Percentiles rank a stretch among this genome's conserved stretches.
Evolutionary conservation across 2,888 invertebrate species (phyloP).

Genomic region (Eurytoma californica): DNA sequence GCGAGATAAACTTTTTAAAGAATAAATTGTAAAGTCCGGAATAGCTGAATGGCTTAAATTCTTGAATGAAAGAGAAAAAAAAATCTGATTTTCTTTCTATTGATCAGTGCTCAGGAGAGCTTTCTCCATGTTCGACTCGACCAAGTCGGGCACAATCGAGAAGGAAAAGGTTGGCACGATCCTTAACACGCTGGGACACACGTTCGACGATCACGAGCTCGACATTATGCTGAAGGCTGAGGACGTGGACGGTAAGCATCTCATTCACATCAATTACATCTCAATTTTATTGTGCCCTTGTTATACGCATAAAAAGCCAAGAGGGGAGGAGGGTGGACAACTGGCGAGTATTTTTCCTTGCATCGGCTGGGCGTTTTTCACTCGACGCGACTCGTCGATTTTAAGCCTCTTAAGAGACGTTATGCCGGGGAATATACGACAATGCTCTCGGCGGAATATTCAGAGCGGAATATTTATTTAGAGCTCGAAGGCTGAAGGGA

Average conservation of each 20-base stretch:
- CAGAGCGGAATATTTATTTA: slow-evolving; percentile 36
- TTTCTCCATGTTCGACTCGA: slow-evolving; percentile 90
- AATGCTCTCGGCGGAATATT: slow-evolving; percentile 1
- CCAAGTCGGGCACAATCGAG: slow-evolving; percentile 86
- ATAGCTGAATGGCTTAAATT: too few relatives aligned
- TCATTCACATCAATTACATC: slow-evolving; percentile 3
- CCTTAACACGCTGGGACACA: slow-evolving; percentile 87
- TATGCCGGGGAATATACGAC: slow-evolving; percentile 11
- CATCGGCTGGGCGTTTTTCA: background rate
- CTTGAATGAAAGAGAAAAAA: too few relatives aligned
- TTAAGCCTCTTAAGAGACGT: slow-evolving; percentile 24
- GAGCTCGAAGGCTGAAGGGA: slow-evolving; percentile 15
- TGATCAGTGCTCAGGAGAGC: slow-evolving; percentile 85
- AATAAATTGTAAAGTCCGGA: too few relatives aligned
- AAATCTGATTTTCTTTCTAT: background rate
- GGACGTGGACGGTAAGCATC: slow-evolving; percentile 83
- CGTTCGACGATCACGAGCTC: slow-evolving; percentile 86
- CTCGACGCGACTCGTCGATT: background rate
- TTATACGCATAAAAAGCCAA: background rate
- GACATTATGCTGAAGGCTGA: slow-evolving; percentile 84
- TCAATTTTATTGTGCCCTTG: background rate
- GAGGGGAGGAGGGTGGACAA: too few relatives aligned
- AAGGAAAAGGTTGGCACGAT: slow-evolving; percentile 88
- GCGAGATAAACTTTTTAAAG: too few relatives aligned
- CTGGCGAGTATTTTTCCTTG: background rate